Conservation (phyloP, 2,888 invertebrate species). For the Drosophila prostipennis region DNA sequence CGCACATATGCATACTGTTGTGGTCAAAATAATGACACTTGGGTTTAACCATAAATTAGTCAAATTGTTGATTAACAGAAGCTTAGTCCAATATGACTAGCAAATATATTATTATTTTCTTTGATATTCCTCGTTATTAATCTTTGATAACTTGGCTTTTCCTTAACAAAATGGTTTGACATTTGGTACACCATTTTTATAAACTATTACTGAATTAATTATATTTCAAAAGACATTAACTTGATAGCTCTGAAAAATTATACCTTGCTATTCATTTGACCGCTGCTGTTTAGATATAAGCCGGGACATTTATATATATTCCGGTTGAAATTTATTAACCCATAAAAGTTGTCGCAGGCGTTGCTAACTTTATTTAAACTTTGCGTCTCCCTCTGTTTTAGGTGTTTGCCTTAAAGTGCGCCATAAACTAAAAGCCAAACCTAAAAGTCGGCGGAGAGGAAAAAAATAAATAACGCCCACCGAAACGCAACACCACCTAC, state of each 20-base stretch:
- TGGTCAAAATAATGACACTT: slow-evolving; percentile 11
- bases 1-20: slow-evolving; percentile 13
- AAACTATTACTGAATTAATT: too few species aligned
- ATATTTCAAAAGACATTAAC: too few species aligned
- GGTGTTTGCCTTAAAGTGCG: slow-evolving; percentile 77
- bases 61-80: neutral
- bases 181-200: neutral
- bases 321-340: slow-evolving; percentile 70
- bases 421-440: slow-evolving; percentile 70
- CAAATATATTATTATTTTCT: too few species aligned
- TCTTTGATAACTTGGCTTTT: neutral
- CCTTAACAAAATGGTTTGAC: neutral
- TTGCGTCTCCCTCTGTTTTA: slow-evolving; percentile 59
- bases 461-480: slow-evolving; percentile 65
- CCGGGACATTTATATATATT: slow-evolving; percentile 45
- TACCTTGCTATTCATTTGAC: slow-evolving; percentile 11
- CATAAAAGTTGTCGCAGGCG: slow-evolving; percentile 78
- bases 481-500: slow-evolving; percentile 50
- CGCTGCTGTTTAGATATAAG: slow-evolving; percentile 27
- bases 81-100: neutral
- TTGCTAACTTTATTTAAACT: slow-evolving; percentile 76
- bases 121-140: too few species aligned
- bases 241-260: neutral
- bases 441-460: slow-evolving; percentile 18
- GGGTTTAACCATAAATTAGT: slow-evolving; percentile 3